Evolutionary conservation across 2,888 invertebrate species (phyloP).

Genomic region (Galeopsomyia nigrocyanea): DNA sequence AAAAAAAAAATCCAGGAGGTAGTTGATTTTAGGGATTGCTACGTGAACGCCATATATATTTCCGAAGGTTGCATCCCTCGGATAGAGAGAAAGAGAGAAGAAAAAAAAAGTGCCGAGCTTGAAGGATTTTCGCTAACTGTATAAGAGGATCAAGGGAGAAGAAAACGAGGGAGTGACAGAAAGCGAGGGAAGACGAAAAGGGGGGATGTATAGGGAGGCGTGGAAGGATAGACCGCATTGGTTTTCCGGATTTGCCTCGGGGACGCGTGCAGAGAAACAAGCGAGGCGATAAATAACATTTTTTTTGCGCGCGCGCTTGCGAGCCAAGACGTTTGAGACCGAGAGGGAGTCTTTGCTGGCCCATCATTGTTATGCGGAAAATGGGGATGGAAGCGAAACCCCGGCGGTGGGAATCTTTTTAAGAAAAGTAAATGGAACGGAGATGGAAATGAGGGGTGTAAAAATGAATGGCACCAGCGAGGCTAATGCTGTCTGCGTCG

Average conservation of each 20-base stretch:
- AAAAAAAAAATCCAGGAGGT: constrained; percentile 20
- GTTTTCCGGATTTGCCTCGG: constrained; percentile 52
- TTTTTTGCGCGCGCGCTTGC: constrained; percentile 8
- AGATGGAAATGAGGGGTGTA: constrained; percentile 55
- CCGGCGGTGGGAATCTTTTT: constrained; percentile 56
- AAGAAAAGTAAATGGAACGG: constrained; percentile 57
- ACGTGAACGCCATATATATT: constrained; percentile 47
- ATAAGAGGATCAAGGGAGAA: constrained; percentile 47
- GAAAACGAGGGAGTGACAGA: constrained; percentile 44
- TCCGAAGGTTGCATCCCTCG: constrained; percentile 23
- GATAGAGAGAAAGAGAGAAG: constrained; percentile 17
- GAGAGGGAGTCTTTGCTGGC: constrained; percentile 30
- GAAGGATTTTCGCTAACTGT: constrained; percentile 52
- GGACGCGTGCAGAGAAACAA: constrained; percentile 21
- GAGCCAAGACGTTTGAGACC: constrained; percentile 34
- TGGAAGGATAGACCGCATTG: constrained; percentile 52
- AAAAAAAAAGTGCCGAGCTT: constrained; percentile 11
- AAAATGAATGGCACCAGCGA: constrained; percentile 54
- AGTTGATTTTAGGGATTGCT: constrained; percentile 46
- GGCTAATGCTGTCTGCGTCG: constrained; percentile 25
- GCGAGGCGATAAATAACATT: constrained; percentile 55
- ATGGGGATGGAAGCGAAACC: constrained; percentile 50
- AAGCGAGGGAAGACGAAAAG: constrained; percentile 28
- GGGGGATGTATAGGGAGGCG: constrained; percentile 47
- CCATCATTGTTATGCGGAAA: constrained; percentile 56